These are phyloP conservation scores for Valencia hispanica DNA, from an alignment of 2,797 vertebrate genomes.

Conservation along the genomic window DNA sequence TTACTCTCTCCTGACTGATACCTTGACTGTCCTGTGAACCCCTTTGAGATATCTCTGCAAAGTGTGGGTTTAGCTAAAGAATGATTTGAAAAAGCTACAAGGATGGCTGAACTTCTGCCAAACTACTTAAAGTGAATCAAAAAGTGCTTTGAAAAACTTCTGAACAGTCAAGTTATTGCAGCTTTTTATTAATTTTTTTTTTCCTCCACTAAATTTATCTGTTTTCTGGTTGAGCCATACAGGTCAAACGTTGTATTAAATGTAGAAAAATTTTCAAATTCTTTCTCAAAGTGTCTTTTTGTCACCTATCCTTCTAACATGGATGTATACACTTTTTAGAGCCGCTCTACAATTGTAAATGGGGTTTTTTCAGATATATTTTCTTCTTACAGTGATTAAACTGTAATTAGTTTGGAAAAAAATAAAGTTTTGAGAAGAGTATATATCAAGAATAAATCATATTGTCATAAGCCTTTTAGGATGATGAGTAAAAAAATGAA, in stretches of 20 bases:
- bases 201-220: neutral
- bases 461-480: neutral
- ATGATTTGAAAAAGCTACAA: too few relatives aligned
- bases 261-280: neutral
- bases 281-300: too few relatives aligned
- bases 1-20: neutral
- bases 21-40: neutral
- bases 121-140: neutral
- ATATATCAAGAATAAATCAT: neutral
- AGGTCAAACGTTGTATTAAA: neutral
- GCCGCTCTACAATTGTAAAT: too few relatives aligned
- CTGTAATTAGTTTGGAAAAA: too few relatives aligned
- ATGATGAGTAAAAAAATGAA: neutral
- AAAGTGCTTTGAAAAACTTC: neutral
- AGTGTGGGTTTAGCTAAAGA: neutral
- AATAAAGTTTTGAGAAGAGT: neutral
- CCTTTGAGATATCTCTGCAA: neutral
- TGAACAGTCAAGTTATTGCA: neutral
- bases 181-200: neutral
- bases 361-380: too few relatives aligned
- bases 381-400: too few relatives aligned
- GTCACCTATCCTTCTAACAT: too few relatives aligned
- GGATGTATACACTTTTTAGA: too few relatives aligned
- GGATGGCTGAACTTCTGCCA: too few relatives aligned
- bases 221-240: neutral